Percentiles rank a stretch among this genome's conserved stretches.
phyloP scores from a whole-genome alignment of 1,140 invertebrate genomes.

The Hylyphantes graminicola region DNA sequence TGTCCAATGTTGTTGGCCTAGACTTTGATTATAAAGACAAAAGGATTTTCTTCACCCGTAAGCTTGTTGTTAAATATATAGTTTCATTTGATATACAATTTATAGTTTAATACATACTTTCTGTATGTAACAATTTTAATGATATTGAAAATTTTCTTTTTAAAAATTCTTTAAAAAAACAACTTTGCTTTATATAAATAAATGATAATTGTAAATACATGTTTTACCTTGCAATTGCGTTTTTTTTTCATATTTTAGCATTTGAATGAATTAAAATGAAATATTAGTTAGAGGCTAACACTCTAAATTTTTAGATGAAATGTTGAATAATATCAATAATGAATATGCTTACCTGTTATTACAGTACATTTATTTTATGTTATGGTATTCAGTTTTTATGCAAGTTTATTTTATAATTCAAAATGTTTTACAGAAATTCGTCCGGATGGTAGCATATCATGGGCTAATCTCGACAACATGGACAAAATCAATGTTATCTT shows the following conservation, averaged over 20 bases:
- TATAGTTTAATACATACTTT: neutral
- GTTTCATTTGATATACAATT: neutral
- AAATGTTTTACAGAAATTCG: constrained; percentile 75
- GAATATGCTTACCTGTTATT: no score
- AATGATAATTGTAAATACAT: no score
- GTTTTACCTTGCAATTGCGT: no score
- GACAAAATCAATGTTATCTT: constrained; percentile 68
- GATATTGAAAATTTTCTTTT: neutral
- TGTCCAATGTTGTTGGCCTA: constrained; percentile 96
- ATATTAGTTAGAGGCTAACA: no score
- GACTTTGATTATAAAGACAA: constrained; percentile 95
- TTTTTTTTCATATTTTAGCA: no score
- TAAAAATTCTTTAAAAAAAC: neutral
- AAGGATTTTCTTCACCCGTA: constrained; percentile 84
- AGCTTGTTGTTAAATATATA: constrained; percentile 40
- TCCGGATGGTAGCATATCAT: constrained; percentile 88
- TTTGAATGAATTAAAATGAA: no score
- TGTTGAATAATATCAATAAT: no score
- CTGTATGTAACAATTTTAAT: neutral
- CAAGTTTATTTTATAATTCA: neutral
- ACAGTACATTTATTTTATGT: constrained; percentile 5
- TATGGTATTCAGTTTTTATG: neutral
- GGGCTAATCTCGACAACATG: constrained; percentile 72
- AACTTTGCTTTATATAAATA: no score
- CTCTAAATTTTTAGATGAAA: no score